phyloP scores from a whole-genome alignment of 1,140 invertebrate genomes.

The Bombus pascuorum region DNA sequence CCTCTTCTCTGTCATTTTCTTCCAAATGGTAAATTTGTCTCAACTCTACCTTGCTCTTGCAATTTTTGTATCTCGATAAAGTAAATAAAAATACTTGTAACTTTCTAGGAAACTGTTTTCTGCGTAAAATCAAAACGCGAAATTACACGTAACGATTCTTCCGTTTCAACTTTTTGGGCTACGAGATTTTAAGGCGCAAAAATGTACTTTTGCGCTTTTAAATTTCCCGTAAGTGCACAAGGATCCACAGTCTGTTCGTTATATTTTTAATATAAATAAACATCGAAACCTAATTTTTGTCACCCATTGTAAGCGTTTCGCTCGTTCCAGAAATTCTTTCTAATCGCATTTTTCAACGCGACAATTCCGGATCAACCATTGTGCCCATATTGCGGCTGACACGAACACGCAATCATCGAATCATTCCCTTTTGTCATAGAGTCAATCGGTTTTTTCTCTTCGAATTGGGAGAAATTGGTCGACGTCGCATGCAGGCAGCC shows the following conservation, averaged over 20 bases:
- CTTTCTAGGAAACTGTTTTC: too few relatives aligned
- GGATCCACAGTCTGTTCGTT: not conserved
- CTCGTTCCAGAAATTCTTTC: not conserved
- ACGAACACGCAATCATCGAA: conserved; percentile 4
- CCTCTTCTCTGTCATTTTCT: not conserved
- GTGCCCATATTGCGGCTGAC: not conserved
- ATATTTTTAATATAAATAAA: not conserved
- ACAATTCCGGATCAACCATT: not conserved
- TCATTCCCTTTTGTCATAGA: conserved; percentile 19
- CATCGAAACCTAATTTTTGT: not conserved
- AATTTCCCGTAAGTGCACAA: not conserved
- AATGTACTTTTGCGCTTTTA: not conserved
- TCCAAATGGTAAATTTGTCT: too few relatives aligned
- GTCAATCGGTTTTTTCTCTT: conserved; percentile 35
- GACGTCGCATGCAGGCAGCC: conserved; percentile 5
- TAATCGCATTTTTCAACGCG: not conserved
- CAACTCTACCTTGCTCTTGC: too few relatives aligned
- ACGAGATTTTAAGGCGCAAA: too few relatives aligned
- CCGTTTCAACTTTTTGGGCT: not conserved
- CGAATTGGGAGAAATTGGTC: conserved; percentile 63
- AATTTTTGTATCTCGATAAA: too few relatives aligned
- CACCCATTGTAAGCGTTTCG: not conserved
- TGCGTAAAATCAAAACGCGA: not conserved
- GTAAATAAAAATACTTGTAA: too few relatives aligned
- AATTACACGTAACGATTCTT: not conserved